A percentile compares a stretch with the other conserved stretches of the same genome.
Evolutionary conservation across 2,113 vertebrate species (phyloP).

Genomic region (Seriola aureovittata): DNA sequence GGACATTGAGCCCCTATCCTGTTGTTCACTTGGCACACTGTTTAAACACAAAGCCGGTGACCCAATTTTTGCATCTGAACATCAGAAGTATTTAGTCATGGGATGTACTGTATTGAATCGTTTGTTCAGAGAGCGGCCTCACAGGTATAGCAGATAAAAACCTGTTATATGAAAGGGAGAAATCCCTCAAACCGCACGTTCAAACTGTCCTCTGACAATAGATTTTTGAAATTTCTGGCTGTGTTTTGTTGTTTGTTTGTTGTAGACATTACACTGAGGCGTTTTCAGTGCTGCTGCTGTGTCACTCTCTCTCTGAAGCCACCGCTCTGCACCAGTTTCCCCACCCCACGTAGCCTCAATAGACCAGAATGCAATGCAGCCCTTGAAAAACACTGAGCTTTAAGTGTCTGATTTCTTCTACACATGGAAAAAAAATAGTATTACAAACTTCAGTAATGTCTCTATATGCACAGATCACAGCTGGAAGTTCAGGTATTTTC

Average conservation of each 20-base stretch:
- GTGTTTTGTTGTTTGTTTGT: slow-evolving; percentile 18
- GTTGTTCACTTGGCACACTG: slow-evolving; percentile 66
- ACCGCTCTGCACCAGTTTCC: background rate
- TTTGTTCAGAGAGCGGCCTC: slow-evolving; percentile 46
- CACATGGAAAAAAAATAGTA: background rate
- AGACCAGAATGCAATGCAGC: slow-evolving; percentile 1
- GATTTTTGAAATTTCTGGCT: slow-evolving; percentile 5
- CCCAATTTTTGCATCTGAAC: slow-evolving; percentile 65
- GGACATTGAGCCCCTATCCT: slow-evolving; percentile 65
- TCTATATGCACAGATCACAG: background rate
- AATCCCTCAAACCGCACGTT: slow-evolving; percentile 20
- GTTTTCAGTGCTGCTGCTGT: background rate
- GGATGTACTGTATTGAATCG: slow-evolving; percentile 40
- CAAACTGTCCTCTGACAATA: slow-evolving; percentile 30
- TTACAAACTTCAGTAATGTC: background rate
- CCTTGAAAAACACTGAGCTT: background rate
- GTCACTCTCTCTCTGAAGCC: background rate
- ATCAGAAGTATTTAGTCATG: slow-evolving; percentile 60
- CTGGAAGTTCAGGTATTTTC: background rate
- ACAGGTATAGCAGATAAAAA: slow-evolving; percentile 48
- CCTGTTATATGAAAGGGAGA: slow-evolving; percentile 15
- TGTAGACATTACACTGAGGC: background rate
- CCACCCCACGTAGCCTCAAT: background rate
- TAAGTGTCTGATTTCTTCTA: background rate
- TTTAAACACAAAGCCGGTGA: slow-evolving; percentile 62